Evolutionary conservation across 2,113 vertebrate species (phyloP).

Genomic region (Canis aureus): DNA sequence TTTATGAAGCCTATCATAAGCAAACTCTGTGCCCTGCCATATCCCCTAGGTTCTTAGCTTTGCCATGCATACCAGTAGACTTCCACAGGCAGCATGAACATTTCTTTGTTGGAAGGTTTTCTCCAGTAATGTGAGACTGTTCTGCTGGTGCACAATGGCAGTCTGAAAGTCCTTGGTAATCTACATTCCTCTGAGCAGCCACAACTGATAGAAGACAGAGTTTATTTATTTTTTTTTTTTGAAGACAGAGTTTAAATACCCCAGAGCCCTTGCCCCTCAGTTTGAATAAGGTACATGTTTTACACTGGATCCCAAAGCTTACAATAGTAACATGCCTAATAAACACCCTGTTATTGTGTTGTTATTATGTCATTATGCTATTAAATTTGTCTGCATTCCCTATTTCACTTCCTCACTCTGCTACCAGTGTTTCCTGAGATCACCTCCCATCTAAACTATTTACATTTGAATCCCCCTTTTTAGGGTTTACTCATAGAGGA

Average conservation of each 20-base stretch:
- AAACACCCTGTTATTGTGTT: not conserved
- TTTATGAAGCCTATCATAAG: not conserved
- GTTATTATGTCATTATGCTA: not conserved
- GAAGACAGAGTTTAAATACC: not conserved
- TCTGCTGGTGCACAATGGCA: not conserved
- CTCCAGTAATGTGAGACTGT: not conserved
- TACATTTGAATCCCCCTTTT: not conserved
- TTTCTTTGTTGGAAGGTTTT: not conserved
- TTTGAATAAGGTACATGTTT: not conserved
- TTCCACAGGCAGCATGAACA: not conserved
- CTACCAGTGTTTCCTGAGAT: not conserved
- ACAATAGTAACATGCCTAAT: not conserved
- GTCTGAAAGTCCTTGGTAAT: not conserved
- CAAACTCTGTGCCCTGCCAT: accelerated
- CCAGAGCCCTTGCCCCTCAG: not conserved
- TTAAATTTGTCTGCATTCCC: not conserved
- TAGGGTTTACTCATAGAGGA: not conserved
- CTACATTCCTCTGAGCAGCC: not conserved
- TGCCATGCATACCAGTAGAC: not conserved
- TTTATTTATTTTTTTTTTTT: too few relatives aligned
- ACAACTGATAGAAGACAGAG: not conserved
- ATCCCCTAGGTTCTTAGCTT: not conserved
- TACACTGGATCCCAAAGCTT: not conserved
- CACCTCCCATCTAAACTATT: not conserved
- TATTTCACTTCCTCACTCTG: not conserved